These are phyloP conservation scores for Corythoichthys haematopterus DNA, from an alignment of 2,113 vertebrate genomes.

Conservation along the genomic window DNA sequence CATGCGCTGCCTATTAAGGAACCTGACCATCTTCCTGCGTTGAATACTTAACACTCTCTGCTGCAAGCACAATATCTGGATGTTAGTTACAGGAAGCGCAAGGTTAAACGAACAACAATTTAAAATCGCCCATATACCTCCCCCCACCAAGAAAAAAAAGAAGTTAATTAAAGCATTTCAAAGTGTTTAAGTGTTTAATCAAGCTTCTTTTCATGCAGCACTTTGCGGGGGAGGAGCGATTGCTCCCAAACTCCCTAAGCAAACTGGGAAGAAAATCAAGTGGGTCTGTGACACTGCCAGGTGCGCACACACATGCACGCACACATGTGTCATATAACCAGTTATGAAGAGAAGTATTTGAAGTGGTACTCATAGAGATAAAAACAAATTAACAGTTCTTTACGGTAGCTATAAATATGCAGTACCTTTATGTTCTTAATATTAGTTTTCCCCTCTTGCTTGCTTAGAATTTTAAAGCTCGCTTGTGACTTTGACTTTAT, in stretches of 20 bases:
- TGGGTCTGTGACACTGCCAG: slow-evolving; percentile 67
- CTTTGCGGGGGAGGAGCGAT: slow-evolving; percentile 59
- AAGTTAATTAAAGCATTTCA: not conserved
- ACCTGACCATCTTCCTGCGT: slow-evolving; percentile 19
- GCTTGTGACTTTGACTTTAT: no score
- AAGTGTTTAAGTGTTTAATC: slow-evolving; percentile 1
- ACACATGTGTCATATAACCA: not conserved
- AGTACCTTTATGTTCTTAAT: not conserved
- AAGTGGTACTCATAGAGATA: not conserved
- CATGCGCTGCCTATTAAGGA: slow-evolving; percentile 53
- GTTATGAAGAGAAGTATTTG: not conserved
- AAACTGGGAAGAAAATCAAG: slow-evolving; percentile 56
- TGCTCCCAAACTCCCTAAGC: slow-evolving; percentile 42
- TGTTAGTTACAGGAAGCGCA: slow-evolving; percentile 20
- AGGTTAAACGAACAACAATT: slow-evolving; percentile 7
- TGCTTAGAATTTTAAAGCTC: not conserved
- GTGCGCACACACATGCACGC: slow-evolving; percentile 29
- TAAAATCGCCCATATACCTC: not conserved
- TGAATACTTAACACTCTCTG: slow-evolving; percentile 60
- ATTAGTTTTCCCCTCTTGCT: not conserved
- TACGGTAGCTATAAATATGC: not conserved
- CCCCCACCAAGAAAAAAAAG: not conserved
- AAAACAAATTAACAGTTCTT: no score
- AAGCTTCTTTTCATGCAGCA: slow-evolving; percentile 40
- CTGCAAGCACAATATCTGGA: slow-evolving; percentile 51